Conservation (phyloP, 1,140 invertebrate genomes). For the Ctenoplectra terminalis region DNA sequence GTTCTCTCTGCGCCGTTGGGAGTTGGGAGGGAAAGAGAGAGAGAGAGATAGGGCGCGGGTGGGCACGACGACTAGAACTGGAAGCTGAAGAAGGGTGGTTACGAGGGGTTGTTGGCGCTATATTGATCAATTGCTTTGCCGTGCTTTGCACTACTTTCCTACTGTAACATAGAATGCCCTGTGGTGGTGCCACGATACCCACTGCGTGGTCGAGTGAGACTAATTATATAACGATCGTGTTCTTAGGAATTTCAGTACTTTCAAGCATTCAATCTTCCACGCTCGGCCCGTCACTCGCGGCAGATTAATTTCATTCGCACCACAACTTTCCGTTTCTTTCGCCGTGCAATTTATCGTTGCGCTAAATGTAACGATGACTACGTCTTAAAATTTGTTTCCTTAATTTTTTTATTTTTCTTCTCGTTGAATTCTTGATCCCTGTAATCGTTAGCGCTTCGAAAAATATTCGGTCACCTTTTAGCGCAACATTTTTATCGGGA, state of each 20-base stretch:
- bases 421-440: no score
- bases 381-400: no score
- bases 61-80: constrained; percentile 57
- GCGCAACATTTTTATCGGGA: constrained; percentile 53
- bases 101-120: constrained; percentile 80
- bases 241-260: constrained; percentile 49
- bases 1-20: constrained; percentile 76
- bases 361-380: no score
- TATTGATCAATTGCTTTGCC: constrained; percentile 83
- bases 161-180: constrained; percentile 77
- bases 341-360: constrained; percentile 2
- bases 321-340: constrained; percentile 29
- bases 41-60: constrained; percentile 40
- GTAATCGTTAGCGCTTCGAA: no score
- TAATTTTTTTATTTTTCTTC: background rate
- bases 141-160: constrained; percentile 82
- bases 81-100: constrained; percentile 65
- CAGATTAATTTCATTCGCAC: constrained; percentile 48
- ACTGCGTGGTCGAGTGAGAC: constrained; percentile 74
- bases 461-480: background rate
- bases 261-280: constrained; percentile 47
- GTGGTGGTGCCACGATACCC: constrained; percentile 70
- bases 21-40: constrained; percentile 54
- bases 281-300: constrained; percentile 37
- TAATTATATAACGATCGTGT: constrained; percentile 79